Percentiles rank a stretch among this genome's conserved stretches.
Evolutionary conservation across 1,140 invertebrate species (phyloP).

Genomic region (Octopus sinensis): DNA sequence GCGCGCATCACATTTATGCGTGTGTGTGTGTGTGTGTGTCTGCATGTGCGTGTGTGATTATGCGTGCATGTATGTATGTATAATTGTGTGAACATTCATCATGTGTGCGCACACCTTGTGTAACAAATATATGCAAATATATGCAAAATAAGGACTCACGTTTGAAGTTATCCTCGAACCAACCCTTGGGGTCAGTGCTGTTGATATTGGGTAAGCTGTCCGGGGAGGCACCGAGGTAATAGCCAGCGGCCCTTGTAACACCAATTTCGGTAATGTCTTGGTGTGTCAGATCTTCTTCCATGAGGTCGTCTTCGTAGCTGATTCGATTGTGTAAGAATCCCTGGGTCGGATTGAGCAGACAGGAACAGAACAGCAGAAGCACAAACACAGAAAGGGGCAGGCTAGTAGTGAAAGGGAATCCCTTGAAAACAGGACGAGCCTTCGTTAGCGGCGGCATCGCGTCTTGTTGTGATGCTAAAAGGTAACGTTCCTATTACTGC

Average conservation of each 20-base stretch:
- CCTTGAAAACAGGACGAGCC: too few relatives aligned
- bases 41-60: background rate
- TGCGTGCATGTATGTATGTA: background rate
- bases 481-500: too few relatives aligned
- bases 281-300: background rate
- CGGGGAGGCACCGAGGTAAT: background rate
- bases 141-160: background rate
- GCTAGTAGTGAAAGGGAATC: too few relatives aligned
- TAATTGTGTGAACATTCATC: background rate
- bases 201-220: background rate
- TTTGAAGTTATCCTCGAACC: background rate
- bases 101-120: background rate
- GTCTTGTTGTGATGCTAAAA: too few relatives aligned
- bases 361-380: too few relatives aligned
- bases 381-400: too few relatives aligned
- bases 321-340: conserved; percentile 9
- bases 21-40: background rate
- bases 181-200: background rate
- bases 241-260: background rate
- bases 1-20: background rate
- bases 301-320: background rate
- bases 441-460: too few relatives aligned
- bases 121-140: too few relatives aligned
- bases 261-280: conserved; percentile 9
- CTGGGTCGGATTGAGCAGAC: too few relatives aligned